phyloP scores from a whole-genome alignment of 2,888 invertebrate genomes.

The Cryptocephalus primarius region DNA sequence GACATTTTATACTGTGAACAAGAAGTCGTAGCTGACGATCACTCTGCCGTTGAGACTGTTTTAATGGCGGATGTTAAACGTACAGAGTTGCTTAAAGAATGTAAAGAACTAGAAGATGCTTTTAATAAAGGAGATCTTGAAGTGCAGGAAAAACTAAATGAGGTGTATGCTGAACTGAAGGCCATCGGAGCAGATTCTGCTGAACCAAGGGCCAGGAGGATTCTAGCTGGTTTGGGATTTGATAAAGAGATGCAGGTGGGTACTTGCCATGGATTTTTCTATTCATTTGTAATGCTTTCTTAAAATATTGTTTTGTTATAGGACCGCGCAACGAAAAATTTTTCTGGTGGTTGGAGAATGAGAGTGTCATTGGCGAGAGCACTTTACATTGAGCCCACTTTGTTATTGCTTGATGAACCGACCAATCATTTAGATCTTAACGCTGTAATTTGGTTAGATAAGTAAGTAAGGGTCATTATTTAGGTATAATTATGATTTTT shows the following conservation, averaged over 20 bases:
- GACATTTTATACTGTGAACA: slow-evolving; percentile 96
- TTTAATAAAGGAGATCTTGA: slow-evolving; percentile 62
- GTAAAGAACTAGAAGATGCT: slow-evolving; percentile 67
- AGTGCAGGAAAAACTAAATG: slow-evolving; percentile 71
- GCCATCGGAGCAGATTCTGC: slow-evolving; percentile 97
- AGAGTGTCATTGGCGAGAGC: slow-evolving; percentile 95
- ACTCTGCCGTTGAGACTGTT: slow-evolving; percentile 86
- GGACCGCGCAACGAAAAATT: slow-evolving; percentile 78
- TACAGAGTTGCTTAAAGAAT: slow-evolving; percentile 68
- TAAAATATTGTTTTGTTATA: slow-evolving; percentile 8
- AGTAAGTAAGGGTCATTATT: slow-evolving; percentile 49
- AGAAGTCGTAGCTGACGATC: slow-evolving; percentile 93
- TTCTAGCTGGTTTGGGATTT: slow-evolving; percentile 95
- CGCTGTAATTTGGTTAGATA: slow-evolving; percentile 99
- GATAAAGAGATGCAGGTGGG: slow-evolving; percentile 66
- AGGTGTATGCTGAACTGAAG: slow-evolving; percentile 88
- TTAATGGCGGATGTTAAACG: slow-evolving; percentile 89
- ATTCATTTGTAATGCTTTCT: neutral
- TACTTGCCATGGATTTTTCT: neutral
- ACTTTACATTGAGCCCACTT: slow-evolving; percentile 90
- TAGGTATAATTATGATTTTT: no score
- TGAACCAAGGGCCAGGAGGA: slow-evolving; percentile 90
- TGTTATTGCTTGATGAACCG: slow-evolving; percentile 96
- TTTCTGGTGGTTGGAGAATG: slow-evolving; percentile 98
- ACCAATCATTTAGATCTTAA: slow-evolving; percentile 99